Evolutionary conservation across 1,140 invertebrate species (phyloP).

Genomic region (Drosophila miranda): DNA sequence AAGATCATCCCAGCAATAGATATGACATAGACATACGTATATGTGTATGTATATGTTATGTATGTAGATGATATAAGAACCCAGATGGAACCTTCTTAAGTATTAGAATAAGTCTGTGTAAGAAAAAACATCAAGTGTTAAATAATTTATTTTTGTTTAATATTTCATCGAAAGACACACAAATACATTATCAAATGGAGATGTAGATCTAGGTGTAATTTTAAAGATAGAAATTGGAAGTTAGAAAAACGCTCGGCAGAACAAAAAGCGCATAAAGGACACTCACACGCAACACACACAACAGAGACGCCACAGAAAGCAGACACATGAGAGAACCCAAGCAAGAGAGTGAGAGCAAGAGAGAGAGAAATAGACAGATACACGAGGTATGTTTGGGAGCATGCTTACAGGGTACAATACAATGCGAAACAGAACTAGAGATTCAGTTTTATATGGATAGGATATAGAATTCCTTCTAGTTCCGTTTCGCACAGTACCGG

Average conservation of each 20-base stretch:
- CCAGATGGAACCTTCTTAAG: conserved; percentile 47
- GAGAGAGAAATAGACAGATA: conserved; percentile 23
- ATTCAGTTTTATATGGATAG: background rate
- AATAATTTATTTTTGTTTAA: conserved; percentile 57
- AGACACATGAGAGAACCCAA: conserved; percentile 46
- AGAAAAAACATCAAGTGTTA: conserved; percentile 77
- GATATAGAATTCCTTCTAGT: background rate
- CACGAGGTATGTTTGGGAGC: conserved; percentile 33
- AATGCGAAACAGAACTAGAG: conserved; percentile 1
- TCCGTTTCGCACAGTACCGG: conserved; percentile 13
- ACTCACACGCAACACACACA: conserved; percentile 27
- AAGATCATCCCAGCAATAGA: conserved; percentile 20
- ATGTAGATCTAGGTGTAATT: conserved; percentile 43
- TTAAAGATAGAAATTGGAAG: conserved; percentile 28
- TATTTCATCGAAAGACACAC: conserved; percentile 41
- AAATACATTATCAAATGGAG: conserved; percentile 63
- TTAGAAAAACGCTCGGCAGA: conserved; percentile 28
- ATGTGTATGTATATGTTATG: background rate
- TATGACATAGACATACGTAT: conserved; percentile 27
- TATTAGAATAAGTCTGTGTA: conserved; percentile 39
- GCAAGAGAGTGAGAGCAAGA: conserved; percentile 12
- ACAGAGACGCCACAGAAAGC: conserved; percentile 39
- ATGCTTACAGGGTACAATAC: conserved; percentile 24
- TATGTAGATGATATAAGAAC: conserved; percentile 10
- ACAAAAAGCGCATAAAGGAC: conserved; percentile 37